Percentiles rank a stretch among this genome's conserved stretches.
Evolutionary conservation across 2,113 vertebrate genomes (phyloP).

Genomic region (Cricetomys ansorgei): DNA sequence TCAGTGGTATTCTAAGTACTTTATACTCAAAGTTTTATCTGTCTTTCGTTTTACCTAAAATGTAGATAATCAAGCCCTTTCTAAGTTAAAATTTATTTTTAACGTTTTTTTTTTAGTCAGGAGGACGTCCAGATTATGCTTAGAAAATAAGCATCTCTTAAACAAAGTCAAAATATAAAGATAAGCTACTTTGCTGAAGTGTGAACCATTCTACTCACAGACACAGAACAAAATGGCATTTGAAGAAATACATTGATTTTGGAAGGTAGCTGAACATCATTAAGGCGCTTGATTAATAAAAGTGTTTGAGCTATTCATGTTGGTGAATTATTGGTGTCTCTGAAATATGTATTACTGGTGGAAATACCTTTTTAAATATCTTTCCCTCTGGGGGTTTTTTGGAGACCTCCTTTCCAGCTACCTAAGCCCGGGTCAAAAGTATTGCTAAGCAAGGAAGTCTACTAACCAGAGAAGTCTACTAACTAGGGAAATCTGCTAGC

Average conservation of each 20-base stretch:
- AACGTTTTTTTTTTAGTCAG: neutral
- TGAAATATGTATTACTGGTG: constrained; percentile 9
- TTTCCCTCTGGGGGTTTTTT: neutral
- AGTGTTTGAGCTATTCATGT: neutral
- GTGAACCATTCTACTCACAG: neutral
- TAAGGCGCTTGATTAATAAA: neutral
- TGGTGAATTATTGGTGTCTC: neutral
- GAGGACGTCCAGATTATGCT: neutral
- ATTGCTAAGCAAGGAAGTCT: neutral
- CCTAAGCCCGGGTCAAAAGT: neutral
- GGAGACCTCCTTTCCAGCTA: neutral
- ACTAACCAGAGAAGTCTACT: neutral
- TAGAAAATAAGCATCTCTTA: neutral
- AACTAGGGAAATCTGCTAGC: neutral
- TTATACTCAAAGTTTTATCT: neutral
- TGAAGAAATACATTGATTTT: constrained; percentile 15
- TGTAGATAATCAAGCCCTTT: neutral
- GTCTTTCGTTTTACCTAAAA: constrained; percentile 39
- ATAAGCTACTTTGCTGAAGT: neutral
- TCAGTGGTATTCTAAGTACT: neutral
- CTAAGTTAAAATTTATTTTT: constrained; percentile 1
- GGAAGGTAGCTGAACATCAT: neutral
- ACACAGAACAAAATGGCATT: neutral
- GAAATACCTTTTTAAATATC: neutral
- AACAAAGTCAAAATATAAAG: neutral